Conservation (phyloP, 2,797 vertebrate genomes). For the Hafferia zeledoni region DNA sequence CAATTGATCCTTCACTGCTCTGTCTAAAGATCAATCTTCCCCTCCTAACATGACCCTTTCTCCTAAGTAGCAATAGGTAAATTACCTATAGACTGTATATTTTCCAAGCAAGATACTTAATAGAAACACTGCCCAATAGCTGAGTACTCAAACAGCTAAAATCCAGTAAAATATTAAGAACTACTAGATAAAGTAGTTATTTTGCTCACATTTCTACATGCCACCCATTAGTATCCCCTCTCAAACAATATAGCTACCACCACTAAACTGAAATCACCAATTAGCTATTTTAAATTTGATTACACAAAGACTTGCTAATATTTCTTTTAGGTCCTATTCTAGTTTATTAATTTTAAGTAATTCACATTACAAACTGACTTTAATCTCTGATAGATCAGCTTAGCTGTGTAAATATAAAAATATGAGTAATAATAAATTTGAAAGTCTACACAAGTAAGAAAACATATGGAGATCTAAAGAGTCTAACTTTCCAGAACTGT, state of each 20-base stretch:
- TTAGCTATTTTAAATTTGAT: neutral
- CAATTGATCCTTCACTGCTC: neutral
- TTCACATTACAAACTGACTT: neutral
- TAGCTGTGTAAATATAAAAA: neutral
- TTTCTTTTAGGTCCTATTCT: neutral
- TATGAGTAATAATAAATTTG: neutral
- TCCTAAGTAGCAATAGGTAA: neutral
- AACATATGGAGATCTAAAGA: neutral
- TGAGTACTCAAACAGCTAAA: neutral
- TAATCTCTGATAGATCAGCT: neutral
- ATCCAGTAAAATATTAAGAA: neutral
- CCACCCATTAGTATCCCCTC: neutral
- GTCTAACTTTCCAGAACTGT: neutral
- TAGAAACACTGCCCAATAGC: neutral
- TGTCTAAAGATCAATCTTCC: neutral
- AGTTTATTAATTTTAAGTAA: neutral
- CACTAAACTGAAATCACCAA: neutral
- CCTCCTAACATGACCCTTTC: neutral
- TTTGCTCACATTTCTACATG: neutral
- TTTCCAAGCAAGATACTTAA: neutral
- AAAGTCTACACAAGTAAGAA: neutral
- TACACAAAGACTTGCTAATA: neutral
- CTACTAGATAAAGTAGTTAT: neutral
- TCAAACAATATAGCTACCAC: neutral
- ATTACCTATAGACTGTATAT: neutral